Evolutionary conservation across 2,888 invertebrate species (phyloP).

Genomic region (Acholoe squamosa): DNA sequence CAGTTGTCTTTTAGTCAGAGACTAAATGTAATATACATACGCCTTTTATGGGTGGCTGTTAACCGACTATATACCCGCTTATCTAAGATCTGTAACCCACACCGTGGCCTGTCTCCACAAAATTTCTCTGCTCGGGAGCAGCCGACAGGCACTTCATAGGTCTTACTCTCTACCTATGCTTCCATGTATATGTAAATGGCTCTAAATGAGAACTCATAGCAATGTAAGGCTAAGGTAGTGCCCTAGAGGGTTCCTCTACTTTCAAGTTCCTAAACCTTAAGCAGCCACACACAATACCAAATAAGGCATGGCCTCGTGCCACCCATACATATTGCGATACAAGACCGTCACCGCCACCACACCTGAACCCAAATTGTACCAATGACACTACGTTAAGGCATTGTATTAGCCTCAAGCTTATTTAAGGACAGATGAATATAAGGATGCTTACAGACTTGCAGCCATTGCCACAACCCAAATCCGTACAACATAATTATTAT

Average conservation of each 20-base stretch:
- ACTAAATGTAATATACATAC: neutral
- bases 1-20: neutral
- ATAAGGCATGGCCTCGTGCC: neutral
- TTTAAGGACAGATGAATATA: too few species aligned
- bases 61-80: conserved; percentile 6
- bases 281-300: neutral
- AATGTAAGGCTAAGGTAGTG: neutral
- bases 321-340: neutral
- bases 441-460: too few species aligned
- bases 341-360: neutral
- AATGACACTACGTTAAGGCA: too few species aligned
- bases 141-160: neutral
- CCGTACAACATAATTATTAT: too few species aligned
- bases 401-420: too few species aligned
- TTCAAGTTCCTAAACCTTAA: neutral
- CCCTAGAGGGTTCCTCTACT: neutral
- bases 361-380: neutral
- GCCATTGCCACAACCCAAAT: too few species aligned
- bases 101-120: neutral
- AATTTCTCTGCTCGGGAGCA: neutral
- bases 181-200: neutral
- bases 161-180: conserved; percentile 5
- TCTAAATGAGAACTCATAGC: neutral
- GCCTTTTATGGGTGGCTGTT: conserved; percentile 27
- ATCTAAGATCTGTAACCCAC: neutral